Conservation (phyloP, 2,888 invertebrate genomes). For the Heliconius sara region DNA sequence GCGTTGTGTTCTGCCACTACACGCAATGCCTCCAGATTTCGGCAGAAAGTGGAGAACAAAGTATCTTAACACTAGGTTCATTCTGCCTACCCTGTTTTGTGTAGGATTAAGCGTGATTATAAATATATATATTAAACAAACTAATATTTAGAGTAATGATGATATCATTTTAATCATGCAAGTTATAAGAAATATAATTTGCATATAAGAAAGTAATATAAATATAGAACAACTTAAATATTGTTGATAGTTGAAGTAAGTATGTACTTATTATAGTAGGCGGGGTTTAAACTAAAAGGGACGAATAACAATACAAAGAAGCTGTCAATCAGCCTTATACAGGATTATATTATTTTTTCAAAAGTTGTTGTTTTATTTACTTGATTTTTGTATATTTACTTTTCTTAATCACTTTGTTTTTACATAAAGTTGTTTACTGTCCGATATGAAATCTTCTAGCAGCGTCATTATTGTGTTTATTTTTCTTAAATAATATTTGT, state of each 20-base stretch:
- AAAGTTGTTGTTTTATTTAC: conserved; percentile 41
- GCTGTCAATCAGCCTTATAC: conserved; percentile 67
- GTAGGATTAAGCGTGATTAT: too few relatives aligned
- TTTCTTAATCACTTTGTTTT: conserved; percentile 65
- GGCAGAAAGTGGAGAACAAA: too few relatives aligned
- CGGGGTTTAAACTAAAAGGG: conserved; percentile 56
- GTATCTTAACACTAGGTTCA: too few relatives aligned
- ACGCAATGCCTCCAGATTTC: too few relatives aligned
- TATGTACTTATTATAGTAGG: conserved; percentile 51
- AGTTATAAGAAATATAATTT: too few relatives aligned
- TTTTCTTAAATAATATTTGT: not conserved
- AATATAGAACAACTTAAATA: not conserved
- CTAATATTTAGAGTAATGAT: too few relatives aligned
- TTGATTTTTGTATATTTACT: conserved; percentile 33
- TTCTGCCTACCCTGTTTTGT: too few relatives aligned
- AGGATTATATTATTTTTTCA: conserved; percentile 54
- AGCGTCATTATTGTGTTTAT: not conserved
- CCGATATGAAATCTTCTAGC: not conserved
- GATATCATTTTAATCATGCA: too few relatives aligned
- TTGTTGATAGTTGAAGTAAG: not conserved
- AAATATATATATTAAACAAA: too few relatives aligned
- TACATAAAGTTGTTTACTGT: conserved; percentile 44
- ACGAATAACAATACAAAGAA: conserved; percentile 45
- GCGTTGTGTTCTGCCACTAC: too few relatives aligned
- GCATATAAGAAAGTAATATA: not conserved